Evolutionary conservation across 2,113 vertebrate genomes (phyloP).

Genomic region (Bos taurus): DNA sequence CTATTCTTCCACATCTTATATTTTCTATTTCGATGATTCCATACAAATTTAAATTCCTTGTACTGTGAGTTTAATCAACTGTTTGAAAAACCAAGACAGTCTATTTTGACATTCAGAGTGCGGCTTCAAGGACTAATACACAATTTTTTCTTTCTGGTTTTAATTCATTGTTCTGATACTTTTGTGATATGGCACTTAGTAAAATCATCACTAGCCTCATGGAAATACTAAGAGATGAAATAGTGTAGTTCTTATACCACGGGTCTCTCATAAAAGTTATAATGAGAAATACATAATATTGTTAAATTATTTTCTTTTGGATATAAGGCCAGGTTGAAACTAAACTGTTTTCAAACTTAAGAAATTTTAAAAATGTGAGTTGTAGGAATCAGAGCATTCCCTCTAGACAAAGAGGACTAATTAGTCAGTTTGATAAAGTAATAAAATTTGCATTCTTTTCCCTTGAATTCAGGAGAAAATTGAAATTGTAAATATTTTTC

Average conservation of each 20-base stretch:
- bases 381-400: background rate
- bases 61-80: background rate
- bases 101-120: conserved; percentile 12
- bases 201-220: background rate
- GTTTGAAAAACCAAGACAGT: background rate
- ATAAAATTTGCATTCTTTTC: background rate
- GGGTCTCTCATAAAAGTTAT: conserved; percentile 5
- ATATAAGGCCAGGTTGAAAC: conserved; percentile 25
- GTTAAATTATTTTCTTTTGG: conserved; percentile 19
- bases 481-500: conserved; percentile 2
- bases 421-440: background rate
- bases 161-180: conserved; percentile 13
- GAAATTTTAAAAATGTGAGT: background rate
- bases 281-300: conserved; percentile 21
- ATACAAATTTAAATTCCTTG: conserved; percentile 33
- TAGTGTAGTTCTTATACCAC: background rate
- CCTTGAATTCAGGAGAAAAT: background rate
- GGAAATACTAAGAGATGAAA: conserved; percentile 31
- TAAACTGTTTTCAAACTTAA: conserved; percentile 14
- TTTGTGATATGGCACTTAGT: background rate
- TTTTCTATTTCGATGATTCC: conserved; percentile 34
- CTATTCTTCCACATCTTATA: conserved; percentile 7
- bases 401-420: background rate
- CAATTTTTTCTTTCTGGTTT: conserved; percentile 1
- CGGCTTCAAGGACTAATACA: background rate